These are phyloP conservation scores for Venusia cambrica DNA, from an alignment of 2,888 invertebrate genomes.

Conservation along the genomic window DNA sequence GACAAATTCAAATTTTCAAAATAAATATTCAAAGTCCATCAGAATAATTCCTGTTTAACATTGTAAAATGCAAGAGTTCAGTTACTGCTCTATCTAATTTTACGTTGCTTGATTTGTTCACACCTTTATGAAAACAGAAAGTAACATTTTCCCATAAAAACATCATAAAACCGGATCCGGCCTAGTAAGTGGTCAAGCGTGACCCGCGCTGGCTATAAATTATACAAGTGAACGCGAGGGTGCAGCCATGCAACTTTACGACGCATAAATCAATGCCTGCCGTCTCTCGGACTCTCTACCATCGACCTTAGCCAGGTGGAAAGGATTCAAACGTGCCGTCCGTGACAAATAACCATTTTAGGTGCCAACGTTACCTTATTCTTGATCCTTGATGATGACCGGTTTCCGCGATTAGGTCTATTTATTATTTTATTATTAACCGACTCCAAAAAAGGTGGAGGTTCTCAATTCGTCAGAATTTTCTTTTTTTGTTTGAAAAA, in stretches of 20 bases:
- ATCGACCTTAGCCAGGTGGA: constrained; percentile 42
- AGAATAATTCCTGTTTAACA: no score
- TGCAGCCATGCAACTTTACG: constrained; percentile 72
- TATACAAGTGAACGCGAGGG: constrained; percentile 75
- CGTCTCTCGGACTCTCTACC: constrained; percentile 48
- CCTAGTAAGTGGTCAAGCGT: constrained; percentile 63
- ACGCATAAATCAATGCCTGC: constrained; percentile 67
- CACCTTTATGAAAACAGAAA: constrained; percentile 14
- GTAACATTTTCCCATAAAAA: constrained; percentile 15
- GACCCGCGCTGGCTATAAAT: constrained; percentile 61
- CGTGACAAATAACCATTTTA: neutral
- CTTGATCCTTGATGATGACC: no score
- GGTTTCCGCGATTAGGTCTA: no score
- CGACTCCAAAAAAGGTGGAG: no score
- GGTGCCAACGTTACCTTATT: no score
- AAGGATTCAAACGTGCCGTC: constrained; percentile 19
- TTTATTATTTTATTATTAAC: no score
- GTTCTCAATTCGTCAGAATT: no score
- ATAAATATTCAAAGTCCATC: no score
- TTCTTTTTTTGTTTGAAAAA: no score
- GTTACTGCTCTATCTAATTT: neutral
- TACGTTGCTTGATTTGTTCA: constrained; percentile 6
- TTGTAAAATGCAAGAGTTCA: no score
- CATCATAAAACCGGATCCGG: constrained; percentile 41
- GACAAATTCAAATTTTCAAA: neutral